Evolutionary conservation across 2,113 vertebrate species (phyloP), one percentile per base, ranked within the genome.

Genomic region (Malurus melanocephalus): DNA sequence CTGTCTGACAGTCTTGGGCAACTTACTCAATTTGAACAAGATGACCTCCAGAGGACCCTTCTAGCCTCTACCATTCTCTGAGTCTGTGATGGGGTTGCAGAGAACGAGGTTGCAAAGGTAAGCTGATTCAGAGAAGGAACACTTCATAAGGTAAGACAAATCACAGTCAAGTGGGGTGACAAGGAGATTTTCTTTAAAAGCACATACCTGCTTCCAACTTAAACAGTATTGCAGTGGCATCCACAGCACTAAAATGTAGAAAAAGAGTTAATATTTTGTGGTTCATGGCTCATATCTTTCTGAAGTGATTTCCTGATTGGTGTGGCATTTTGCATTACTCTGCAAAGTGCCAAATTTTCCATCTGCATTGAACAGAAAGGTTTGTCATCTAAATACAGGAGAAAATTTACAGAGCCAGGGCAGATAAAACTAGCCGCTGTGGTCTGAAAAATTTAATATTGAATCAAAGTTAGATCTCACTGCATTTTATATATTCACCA

Each of bases 181-280:
- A 42, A 32, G 9, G 10, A 59, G 16, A 49, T 42, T 60, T 66
- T 33, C 26, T 76, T 59, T 57, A 52, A 53, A 87, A 78, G 26
- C 1, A 1, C 7, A 7, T 3, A 3, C 7, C 27, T 43, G 32
- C 45, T 81, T 65, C 43, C 0, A 4, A 40, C 35, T 51, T 51
- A 24, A 72, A 62, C 10, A 52, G 11, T 67, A 75, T 0, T 45
- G 20, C 56, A 74, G 30, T 7, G 16, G 53, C 20, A 40, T 11
- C 32, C 46, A 43, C 5, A 32, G 26, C 2, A 12, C 1, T 1
- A 13, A 56, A 30, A 59, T 15, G 14, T 3, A 74, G 42, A 46
- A 55, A 68, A 10, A 16, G 15, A 4, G 26, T 7, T 2, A 6
- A 33, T 30, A 32, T 60, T 32, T 43, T 17, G 17, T 32, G 27